These are phyloP conservation scores for Nannoperca australis DNA, from an alignment of 2,797 vertebrate species.

Conservation along the genomic window DNA sequence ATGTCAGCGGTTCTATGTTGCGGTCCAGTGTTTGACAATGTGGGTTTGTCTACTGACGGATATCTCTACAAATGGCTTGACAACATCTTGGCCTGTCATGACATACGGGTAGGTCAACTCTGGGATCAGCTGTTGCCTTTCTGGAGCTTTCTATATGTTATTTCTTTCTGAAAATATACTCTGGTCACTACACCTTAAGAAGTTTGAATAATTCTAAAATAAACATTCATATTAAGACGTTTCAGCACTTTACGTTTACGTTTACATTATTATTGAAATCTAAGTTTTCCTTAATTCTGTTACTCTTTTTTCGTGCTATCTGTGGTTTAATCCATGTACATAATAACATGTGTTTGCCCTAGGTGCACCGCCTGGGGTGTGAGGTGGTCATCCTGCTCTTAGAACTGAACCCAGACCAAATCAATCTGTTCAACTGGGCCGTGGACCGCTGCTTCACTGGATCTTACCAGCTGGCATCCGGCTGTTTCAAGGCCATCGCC, in stretches of 20 bases:
- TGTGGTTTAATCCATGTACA: not conserved
- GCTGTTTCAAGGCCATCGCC: constrained; percentile 99
- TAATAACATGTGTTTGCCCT: constrained; percentile 9
- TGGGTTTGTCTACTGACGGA: constrained; percentile 96
- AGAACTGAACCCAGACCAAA: constrained; percentile 97
- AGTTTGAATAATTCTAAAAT: not conserved
- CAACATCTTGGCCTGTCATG: constrained; percentile 98
- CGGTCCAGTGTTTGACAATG: constrained; percentile 98
- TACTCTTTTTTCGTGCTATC: not conserved
- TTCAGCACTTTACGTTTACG: not conserved
- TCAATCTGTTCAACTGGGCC: constrained; percentile 98
- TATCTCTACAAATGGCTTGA: constrained; percentile 99
- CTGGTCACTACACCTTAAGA: not conserved
- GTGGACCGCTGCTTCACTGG: constrained; percentile 99
- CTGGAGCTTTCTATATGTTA: not conserved
- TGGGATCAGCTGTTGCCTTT: not conserved
- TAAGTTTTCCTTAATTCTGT: not conserved
- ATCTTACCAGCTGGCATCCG: constrained; percentile 96
- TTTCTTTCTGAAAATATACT: not conserved
- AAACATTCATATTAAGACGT: no score
- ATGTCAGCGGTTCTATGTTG: constrained; percentile 99
- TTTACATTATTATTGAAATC: not conserved
- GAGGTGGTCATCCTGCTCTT: constrained; percentile 97
- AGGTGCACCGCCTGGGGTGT: constrained; percentile 98
- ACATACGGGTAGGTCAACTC: constrained; percentile 89